Conservation (phyloP, 2,888 invertebrate species). For the Halictus ligatus region DNA sequence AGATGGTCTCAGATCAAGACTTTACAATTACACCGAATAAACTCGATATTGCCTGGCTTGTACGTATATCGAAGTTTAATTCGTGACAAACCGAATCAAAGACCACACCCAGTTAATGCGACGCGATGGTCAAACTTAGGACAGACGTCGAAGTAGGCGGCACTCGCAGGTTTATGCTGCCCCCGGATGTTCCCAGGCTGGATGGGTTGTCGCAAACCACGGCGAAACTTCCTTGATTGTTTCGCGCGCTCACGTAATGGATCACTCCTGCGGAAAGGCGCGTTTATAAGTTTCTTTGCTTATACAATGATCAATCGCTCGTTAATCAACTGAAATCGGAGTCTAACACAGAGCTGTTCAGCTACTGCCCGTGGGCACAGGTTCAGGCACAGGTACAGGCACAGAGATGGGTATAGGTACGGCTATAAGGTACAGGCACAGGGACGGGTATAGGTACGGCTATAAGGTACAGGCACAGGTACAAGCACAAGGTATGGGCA, state of each 20-base stretch:
- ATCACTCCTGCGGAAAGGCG: conserved; percentile 72
- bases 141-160: conserved; percentile 76
- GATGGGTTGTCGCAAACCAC: conserved; percentile 79
- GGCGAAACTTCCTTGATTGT: conserved; percentile 77
- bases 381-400: too few species aligned
- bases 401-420: too few species aligned
- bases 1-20: too few species aligned
- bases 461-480: too few species aligned
- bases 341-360: too few species aligned
- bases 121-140: conserved; percentile 77
- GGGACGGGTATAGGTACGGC: too few species aligned
- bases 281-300: neutral
- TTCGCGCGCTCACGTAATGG: conserved; percentile 77
- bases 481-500: too few species aligned
- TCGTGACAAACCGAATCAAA: neutral
- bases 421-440: too few species aligned
- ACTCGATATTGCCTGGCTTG: neutral
- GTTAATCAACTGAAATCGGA: neutral
- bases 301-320: neutral
- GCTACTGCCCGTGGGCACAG: too few species aligned
- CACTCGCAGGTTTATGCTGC: conserved; percentile 76
- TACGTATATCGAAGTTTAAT: conserved; percentile 11
- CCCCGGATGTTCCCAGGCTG: conserved; percentile 74
- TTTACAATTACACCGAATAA: neutral
- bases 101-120: conserved; percentile 63